Base-by-base conservation (phyloP, 1,140 invertebrate genomes). In the Tachypleus tridentatus region DNA sequence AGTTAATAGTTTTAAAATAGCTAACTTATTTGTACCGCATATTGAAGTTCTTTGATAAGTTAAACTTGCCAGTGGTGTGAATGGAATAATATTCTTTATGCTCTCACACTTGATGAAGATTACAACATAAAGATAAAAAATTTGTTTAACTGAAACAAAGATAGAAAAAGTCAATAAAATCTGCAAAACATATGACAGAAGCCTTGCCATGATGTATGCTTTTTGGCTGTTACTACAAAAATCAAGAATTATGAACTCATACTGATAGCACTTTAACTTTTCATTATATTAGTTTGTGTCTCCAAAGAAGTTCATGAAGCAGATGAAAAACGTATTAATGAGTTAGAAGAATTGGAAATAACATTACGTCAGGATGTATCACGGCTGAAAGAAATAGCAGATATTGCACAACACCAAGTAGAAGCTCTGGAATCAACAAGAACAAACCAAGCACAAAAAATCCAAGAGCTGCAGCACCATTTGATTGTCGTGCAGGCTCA, bases 381-480 rank as follows among this genome's bases (percentile, higher is more conserved):
- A 57, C n/a, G 47, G 47, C 8, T 57, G 9, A 57, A 57, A 57
- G 56, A 57, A 57, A 57, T 57, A 57, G 56, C 56, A 57, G 56
- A 57, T 8, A 29, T 57, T 5, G 56, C 56, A 11, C 56, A 57
- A 11, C 56, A 57, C 10, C 56, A 57, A 9, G 3, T 57, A 10
- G 47, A 57, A 57, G n/a, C 56, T 11, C n/a, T 57, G 5, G 10
- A 57, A 57, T 11, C 4, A 57, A 11, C n/a, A 4, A 57, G 47
- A 57, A 9, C 47, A 5, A 11, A 10, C 5, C 56, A 57, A 57
- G 9, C n/a, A 11, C 6, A 57, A 9, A 29, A 57, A 9, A 11
- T 57, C n/a, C n/a, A 57, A 10, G 9, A 11, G 3, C 9, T 57
- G 4, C 56, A 57, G 56, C 5, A 57, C n/a, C 56, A 57, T 11